Evolutionary conservation across 1,140 invertebrate species (phyloP), one percentile per base, ranked within the genome.

Genomic region (Samia ricini): DNA sequence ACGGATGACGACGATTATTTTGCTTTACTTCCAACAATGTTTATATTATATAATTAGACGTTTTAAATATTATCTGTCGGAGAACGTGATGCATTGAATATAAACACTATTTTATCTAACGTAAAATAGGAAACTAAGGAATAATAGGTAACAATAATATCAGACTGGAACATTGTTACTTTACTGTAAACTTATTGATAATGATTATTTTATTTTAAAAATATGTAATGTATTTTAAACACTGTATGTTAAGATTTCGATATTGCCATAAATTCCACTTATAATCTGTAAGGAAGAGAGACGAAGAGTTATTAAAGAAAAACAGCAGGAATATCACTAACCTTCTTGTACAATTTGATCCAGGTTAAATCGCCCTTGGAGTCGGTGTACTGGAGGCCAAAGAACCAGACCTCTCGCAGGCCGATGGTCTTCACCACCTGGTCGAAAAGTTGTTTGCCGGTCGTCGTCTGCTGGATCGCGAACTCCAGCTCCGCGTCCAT

Each of bases 401-500:
- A 99, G 92, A 99, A 99, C 99, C 99, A 99, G 66, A 99, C 98
- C 92, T 99, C 99, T 68, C 99, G 93, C 20, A 99, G 93, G 66
- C 98, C 99, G 81, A 99, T 99, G 55, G 99, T 99, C 92, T 99
- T 99, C 61, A 99, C 98, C 66, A 99, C 98, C 92, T 99, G 99
- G 91, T 99, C 99, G 91, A 99, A 99, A 19, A 99, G 94, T 91
- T 99, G 99, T 91, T 99, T 99, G 79, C 99, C 99, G 54, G 99
- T 99, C 66, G 99, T 99, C 81, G 96, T 98, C 84, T 96, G 96
- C 94, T 99, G 99, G 94, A 99, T 99, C 90, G 98, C 98, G 94
- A 99, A 99, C 94, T 99, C 99, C 94, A 99, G 93, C 93, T 99
- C 99, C 77, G 99, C 99, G 93, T 99, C 99, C 98, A 99, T 99